A percentile compares a stretch with the other conserved stretches of the same genome.
Conservation (phyloP, 2,797 vertebrate species). For the Cynopterus sphinx region DNA sequence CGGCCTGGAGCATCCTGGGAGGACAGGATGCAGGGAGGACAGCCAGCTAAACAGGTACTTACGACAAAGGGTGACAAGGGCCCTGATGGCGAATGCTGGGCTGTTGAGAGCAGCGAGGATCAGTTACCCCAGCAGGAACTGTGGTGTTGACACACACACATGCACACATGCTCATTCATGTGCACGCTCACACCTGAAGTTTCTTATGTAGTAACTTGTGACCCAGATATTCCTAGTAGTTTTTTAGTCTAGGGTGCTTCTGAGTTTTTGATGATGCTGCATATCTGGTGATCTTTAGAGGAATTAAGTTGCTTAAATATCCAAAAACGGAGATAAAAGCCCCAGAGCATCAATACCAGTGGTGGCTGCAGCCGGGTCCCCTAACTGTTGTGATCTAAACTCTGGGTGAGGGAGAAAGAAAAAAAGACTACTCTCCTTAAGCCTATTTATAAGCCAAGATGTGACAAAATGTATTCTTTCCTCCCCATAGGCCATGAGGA, state of each 20-base stretch:
- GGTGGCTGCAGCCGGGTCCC: neutral
- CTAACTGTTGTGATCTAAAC: conserved; percentile 8
- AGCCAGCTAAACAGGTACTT: too few species aligned
- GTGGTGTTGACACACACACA: neutral
- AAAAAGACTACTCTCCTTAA: neutral
- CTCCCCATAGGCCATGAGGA: neutral
- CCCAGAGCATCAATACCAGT: neutral
- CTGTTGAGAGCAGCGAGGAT: neutral
- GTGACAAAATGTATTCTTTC: neutral
- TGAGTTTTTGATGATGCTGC: conserved; percentile 44
- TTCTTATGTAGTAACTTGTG: conserved; percentile 42
- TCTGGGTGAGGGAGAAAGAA: neutral
- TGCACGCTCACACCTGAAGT: neutral
- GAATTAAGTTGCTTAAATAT: conserved; percentile 73
- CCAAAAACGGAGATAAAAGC: neutral
- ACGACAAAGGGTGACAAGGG: neutral
- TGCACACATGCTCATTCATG: too few species aligned
- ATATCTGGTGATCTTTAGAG: conserved; percentile 66
- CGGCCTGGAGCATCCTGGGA: neutral
- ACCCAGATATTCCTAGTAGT: conserved; percentile 53
- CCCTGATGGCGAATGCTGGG: too few species aligned
- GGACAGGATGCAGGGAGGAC: neutral
- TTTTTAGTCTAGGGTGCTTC: conserved; percentile 67
- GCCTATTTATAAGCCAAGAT: neutral
- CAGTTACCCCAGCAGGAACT: neutral